Evolutionary conservation across 2,888 invertebrate genomes (phyloP).

Genomic region (Beris morrisii): DNA sequence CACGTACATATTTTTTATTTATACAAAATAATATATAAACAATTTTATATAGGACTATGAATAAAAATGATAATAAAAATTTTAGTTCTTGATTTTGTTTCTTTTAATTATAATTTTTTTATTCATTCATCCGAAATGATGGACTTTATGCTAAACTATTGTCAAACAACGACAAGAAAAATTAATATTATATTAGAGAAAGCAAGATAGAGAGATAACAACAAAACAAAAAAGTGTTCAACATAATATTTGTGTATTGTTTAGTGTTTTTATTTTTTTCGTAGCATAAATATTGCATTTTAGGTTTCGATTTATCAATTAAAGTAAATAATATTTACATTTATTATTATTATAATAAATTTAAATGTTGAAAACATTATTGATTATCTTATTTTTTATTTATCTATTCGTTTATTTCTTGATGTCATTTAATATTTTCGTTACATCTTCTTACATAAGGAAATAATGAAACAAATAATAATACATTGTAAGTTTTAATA

Average conservation of each 20-base stretch:
- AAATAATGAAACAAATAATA: too few relatives aligned
- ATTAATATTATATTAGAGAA: not conserved
- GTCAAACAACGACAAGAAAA: not conserved
- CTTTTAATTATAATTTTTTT: slow-evolving; percentile 7
- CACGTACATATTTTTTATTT: slow-evolving; percentile 23
- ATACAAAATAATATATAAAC: slow-evolving; percentile 21
- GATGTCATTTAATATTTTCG: too few relatives aligned
- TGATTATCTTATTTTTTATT: too few relatives aligned
- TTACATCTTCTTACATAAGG: too few relatives aligned
- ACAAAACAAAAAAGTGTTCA: not conserved
- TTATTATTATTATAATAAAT: too few relatives aligned
- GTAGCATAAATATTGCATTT: not conserved
- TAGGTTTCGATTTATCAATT: too few relatives aligned
- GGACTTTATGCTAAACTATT: too few relatives aligned
- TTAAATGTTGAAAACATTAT: too few relatives aligned
- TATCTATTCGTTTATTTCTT: too few relatives aligned
- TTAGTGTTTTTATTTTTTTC: slow-evolving; percentile 1
- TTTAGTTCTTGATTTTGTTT: slow-evolving; percentile 8
- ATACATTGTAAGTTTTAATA: too few relatives aligned
- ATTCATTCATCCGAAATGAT: not conserved
- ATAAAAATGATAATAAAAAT: slow-evolving; percentile 23
- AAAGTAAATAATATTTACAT: too few relatives aligned
- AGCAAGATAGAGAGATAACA: not conserved
- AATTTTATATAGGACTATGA: slow-evolving; percentile 23
- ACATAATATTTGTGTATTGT: not conserved